Base-by-base conservation (phyloP, 2,113 vertebrate genomes). In the Meles meles region DNA sequence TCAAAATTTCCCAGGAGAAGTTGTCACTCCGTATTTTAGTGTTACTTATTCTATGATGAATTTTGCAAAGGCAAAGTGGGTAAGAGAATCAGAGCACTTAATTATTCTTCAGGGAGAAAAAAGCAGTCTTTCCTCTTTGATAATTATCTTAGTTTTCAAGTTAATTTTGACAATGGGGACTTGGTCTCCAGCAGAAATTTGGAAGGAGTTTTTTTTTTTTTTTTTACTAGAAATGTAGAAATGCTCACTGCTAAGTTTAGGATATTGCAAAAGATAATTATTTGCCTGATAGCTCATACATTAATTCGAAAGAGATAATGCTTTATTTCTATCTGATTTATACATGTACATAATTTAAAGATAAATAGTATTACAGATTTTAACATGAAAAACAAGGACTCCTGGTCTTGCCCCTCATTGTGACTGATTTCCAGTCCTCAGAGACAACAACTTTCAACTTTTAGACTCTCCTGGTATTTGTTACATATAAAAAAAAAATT, bases 91-190 rank as follows among this genome's bases (percentile, higher is more conserved):
- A 13, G 67, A 92, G 27, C 25, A 61, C 47, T 88, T 92, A 76
- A 93, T 94, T 83, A 79, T 87, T 14, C 79, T 89, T 93, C 18
- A 74, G 20, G 55, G 85, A 44, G 1, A 1, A 29, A 67, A 67
- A 72, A 61, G 8, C 23, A 47, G 61, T 27, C 42, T 93, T 88
- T 79, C 67, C 31, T 39, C 49, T 94, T 82, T 83, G 44, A 91
- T 95, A 69, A 88, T 63, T 74, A 84, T 71, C 63, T 88, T 27
- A 52, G 57, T 74, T 90, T 96, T 76, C 23, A 57, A 91, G 84
- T 76, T 88, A 92, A 74, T 76, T 94, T 96, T 61, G 13, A 74
- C n/a, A 88, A 25, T 57, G 34, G 29, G 34, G n/a, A 85, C 14
- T 74, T 95, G 42, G 17, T 85, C 42, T 91, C 18, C 61, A 55